Evolutionary conservation across 2,797 vertebrate genomes (phyloP).

Genomic region (Oreochromis mossambicus): DNA sequence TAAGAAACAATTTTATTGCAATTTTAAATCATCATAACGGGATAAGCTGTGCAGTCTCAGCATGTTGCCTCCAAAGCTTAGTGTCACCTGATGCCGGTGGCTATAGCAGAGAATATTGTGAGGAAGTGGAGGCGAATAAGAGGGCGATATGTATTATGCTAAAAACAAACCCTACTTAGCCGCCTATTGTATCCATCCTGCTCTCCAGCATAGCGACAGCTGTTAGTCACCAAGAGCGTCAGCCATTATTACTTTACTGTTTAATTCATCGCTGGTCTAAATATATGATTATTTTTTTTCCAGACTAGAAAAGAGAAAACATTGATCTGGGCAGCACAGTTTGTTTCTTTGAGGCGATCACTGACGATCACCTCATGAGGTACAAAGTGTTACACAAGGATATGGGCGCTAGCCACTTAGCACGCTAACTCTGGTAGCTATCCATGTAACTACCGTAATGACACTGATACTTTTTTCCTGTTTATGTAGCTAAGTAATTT

Average conservation of each 20-base stretch:
- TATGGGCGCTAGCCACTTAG: background rate
- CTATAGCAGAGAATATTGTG: background rate
- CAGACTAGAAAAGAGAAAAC: background rate
- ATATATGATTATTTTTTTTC: background rate
- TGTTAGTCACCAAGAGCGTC: background rate
- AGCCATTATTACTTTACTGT: background rate
- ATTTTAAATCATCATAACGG: background rate
- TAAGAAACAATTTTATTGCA: background rate
- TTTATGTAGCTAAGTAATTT: background rate
- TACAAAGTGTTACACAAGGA: background rate
- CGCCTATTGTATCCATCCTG: background rate
- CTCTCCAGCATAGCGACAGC: background rate
- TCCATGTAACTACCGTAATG: background rate
- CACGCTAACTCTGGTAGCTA: background rate
- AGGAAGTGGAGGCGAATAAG: background rate
- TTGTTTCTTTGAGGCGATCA: background rate
- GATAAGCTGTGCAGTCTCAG: background rate
- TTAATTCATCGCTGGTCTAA: background rate
- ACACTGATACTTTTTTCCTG: background rate
- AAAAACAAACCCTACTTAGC: background rate
- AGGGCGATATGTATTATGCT: background rate
- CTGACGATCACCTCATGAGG: background rate
- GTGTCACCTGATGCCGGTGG: background rate
- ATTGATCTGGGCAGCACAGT: background rate
- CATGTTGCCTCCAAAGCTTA: background rate